phyloP scores from a whole-genome alignment of 2,113 vertebrate genomes.

The Phyllostomus discolor region DNA sequence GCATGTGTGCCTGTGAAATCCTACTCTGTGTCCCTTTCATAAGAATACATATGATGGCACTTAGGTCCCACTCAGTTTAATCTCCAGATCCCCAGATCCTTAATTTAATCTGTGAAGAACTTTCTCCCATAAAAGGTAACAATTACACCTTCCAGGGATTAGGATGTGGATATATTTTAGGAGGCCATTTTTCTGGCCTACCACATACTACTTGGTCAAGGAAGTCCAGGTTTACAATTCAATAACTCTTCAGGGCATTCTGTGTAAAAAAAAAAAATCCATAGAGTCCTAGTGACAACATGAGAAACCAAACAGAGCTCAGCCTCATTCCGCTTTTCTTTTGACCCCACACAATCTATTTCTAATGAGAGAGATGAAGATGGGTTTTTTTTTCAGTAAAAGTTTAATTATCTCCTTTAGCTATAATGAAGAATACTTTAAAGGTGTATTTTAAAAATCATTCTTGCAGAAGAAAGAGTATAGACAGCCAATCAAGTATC shows the following conservation, averaged over 20 bases:
- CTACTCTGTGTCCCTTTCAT: not conserved
- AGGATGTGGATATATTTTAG: not conserved
- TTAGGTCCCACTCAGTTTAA: not conserved
- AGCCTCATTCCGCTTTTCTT: not conserved
- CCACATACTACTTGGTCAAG: not conserved
- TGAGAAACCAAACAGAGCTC: not conserved
- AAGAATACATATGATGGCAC: not conserved
- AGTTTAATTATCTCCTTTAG: not conserved
- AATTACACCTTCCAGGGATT: not conserved
- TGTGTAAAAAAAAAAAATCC: not conserved
- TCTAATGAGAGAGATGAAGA: not conserved
- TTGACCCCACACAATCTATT: not conserved
- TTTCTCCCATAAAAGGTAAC: not conserved
- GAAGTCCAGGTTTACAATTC: not conserved
- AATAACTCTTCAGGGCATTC: not conserved
- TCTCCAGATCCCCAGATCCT: not conserved
- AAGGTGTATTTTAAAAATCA: not conserved
- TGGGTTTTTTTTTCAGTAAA: not conserved
- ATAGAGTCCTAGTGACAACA: not conserved
- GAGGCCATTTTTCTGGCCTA: not conserved
- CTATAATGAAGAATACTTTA: not conserved
- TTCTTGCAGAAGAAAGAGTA: not conserved
- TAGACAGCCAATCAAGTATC: not conserved
- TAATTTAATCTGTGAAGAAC: not conserved
- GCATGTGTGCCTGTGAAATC: not conserved